phyloP scores from a whole-genome alignment of 2,113 vertebrate species.

The Progne subis region DNA sequence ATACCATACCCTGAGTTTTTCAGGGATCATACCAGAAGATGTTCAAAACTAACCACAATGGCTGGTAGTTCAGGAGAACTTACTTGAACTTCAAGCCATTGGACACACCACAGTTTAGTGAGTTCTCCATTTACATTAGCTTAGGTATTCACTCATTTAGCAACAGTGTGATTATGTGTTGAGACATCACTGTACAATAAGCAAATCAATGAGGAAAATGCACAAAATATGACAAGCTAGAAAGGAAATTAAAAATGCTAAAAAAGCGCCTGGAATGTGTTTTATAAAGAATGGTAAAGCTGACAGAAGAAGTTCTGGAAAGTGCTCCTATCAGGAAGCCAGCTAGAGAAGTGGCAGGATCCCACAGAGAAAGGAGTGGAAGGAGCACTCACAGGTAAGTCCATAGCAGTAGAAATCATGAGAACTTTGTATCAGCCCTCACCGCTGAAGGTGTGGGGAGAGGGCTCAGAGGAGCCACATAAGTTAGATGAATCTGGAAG shows the following conservation, averaged over 20 bases:
- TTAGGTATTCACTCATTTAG: not conserved
- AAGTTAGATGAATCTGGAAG: not conserved
- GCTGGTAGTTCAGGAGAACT: not conserved
- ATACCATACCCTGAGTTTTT: not conserved
- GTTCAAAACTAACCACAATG: not conserved
- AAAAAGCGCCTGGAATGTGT: not conserved
- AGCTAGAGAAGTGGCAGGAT: not conserved
- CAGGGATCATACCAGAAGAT: not conserved
- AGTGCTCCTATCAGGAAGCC: not conserved
- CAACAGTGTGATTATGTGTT: not conserved
- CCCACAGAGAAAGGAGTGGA: not conserved
- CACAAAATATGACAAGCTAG: not conserved
- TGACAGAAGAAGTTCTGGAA: not conserved
- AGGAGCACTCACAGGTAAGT: not conserved
- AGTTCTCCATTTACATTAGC: not conserved
- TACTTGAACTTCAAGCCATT: not conserved
- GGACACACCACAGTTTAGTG: accelerated
- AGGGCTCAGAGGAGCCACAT: not conserved
- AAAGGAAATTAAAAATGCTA: not conserved
- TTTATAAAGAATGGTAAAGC: not conserved
- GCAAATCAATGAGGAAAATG: not conserved
- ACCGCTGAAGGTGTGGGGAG: not conserved
- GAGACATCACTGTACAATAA: not conserved
- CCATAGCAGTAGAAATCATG: not conserved
- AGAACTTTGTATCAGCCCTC: not conserved